A percentile compares a stretch with the other conserved stretches of the same genome.
Evolutionary conservation across 2,888 invertebrate genomes (phyloP).

Genomic region (Lepidochrysops patricia): DNA sequence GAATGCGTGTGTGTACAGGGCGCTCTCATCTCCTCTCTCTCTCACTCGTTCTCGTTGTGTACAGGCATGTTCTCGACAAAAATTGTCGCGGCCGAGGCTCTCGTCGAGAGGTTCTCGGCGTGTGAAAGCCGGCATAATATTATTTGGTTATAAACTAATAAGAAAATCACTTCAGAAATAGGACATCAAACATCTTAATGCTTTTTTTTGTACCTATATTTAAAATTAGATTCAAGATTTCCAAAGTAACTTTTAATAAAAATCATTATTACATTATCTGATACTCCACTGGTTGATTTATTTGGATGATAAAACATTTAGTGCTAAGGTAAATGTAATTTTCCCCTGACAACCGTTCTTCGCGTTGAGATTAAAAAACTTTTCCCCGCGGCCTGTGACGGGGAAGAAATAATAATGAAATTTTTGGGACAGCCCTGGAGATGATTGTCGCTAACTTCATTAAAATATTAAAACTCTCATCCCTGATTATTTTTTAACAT

Average conservation of each 20-base stretch:
- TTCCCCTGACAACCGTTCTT: conserved; percentile 39
- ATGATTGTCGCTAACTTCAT: conserved; percentile 48
- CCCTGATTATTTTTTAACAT: conserved; percentile 6
- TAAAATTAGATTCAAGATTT: no score
- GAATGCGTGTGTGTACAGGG: no score
- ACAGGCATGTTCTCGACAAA: no score
- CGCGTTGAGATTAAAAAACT: conserved; percentile 64
- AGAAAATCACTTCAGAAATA: no score
- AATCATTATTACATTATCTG: conserved; percentile 30
- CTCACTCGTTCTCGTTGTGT: no score
- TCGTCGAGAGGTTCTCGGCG: no score
- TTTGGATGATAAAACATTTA: conserved; percentile 39
- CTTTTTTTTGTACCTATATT: no score
- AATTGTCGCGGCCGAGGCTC: no score
- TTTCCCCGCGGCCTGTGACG: conserved; percentile 39
- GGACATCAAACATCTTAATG: no score
- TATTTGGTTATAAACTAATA: no score
- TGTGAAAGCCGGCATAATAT: no score
- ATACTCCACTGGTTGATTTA: conserved; percentile 32
- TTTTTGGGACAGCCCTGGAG: conserved; percentile 41
- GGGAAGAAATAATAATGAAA: conserved; percentile 54
- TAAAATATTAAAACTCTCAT: conserved; percentile 37
- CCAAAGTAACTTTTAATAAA: neutral
- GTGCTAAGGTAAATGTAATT: conserved; percentile 46
- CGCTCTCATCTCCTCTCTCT: no score